Conservation (phyloP, 2,888 invertebrate species). For the Atethmia centrago region DNA sequence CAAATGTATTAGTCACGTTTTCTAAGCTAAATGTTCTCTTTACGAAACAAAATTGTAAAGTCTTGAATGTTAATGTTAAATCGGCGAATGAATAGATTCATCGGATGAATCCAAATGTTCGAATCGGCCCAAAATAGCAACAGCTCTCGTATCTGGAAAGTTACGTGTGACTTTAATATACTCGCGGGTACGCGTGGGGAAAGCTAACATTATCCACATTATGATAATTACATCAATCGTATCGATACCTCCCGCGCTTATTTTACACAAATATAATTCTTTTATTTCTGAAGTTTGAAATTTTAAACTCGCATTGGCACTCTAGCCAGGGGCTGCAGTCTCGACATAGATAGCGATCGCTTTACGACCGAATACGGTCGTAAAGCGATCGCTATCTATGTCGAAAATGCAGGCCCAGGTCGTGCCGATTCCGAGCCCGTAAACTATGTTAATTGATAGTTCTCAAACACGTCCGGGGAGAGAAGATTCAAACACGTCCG, state of each 20-base stretch:
- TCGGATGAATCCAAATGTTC: constrained; percentile 76
- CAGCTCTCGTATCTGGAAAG: constrained; percentile 85
- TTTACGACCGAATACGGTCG: no score
- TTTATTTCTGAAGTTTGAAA: not conserved
- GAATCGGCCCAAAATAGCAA: constrained; percentile 79
- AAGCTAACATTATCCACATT: constrained; percentile 58
- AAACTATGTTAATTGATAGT: not conserved
- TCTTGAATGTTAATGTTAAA: constrained; percentile 73
- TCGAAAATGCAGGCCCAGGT: no score
- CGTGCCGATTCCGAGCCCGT: not conserved
- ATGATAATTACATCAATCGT: constrained; percentile 36
- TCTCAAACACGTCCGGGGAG: not conserved
- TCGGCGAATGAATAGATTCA: constrained; percentile 79
- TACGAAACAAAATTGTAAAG: constrained; percentile 60
- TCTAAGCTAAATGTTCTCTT: constrained; percentile 62
- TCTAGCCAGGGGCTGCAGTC: no score
- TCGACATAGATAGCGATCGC: no score
- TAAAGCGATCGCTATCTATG: no score
- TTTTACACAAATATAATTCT: not conserved
- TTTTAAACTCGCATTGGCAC: not conserved
- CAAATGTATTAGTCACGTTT: constrained; percentile 81
- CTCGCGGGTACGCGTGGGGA: constrained; percentile 55
- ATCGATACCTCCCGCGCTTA: constrained; percentile 62
- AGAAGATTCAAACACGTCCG: not conserved
- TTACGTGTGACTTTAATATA: constrained; percentile 77